phyloP scores from a whole-genome alignment of 2,113 vertebrate species.

The Rhynchopsitta pachyrhyncha region DNA sequence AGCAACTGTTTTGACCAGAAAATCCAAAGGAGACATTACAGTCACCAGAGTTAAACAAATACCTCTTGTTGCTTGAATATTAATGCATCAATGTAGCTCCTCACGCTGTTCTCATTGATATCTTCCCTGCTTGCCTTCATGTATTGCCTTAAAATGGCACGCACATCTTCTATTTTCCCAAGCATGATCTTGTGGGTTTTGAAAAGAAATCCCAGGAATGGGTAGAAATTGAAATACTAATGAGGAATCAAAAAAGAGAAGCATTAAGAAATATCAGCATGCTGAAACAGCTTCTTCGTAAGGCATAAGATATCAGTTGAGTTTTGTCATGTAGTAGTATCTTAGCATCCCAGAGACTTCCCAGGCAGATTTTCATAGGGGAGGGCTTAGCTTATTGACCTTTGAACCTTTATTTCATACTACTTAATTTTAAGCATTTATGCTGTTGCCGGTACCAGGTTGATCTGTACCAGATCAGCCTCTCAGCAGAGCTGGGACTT shows the following conservation, averaged over 20 bases:
- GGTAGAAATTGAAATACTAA: conserved; percentile 78
- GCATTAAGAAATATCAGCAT: neutral
- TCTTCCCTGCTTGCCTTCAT: conserved; percentile 31
- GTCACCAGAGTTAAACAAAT: neutral
- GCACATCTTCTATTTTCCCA: conserved; percentile 72
- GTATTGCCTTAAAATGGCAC: conserved; percentile 59
- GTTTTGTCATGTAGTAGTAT: neutral
- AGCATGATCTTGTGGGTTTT: conserved; percentile 74
- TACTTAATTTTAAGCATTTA: neutral
- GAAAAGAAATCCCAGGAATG: conserved; percentile 73
- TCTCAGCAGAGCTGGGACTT: neutral
- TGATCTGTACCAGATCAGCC: neutral
- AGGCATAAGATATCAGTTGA: neutral
- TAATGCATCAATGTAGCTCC: conserved; percentile 73
- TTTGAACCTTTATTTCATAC: neutral
- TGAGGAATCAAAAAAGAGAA: neutral
- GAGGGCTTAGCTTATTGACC: neutral
- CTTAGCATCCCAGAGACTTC: neutral
- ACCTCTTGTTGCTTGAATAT: conserved; percentile 74
- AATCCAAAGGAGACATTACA: neutral
- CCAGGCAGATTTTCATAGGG: accelerated
- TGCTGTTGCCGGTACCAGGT: neutral
- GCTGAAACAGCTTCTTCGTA: neutral
- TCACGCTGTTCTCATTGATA: neutral
- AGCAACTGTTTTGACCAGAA: neutral